Evolutionary conservation across 2,888 invertebrate species (phyloP), one percentile per base, ranked within the genome.

Genomic region (Trisateles emortualis): DNA sequence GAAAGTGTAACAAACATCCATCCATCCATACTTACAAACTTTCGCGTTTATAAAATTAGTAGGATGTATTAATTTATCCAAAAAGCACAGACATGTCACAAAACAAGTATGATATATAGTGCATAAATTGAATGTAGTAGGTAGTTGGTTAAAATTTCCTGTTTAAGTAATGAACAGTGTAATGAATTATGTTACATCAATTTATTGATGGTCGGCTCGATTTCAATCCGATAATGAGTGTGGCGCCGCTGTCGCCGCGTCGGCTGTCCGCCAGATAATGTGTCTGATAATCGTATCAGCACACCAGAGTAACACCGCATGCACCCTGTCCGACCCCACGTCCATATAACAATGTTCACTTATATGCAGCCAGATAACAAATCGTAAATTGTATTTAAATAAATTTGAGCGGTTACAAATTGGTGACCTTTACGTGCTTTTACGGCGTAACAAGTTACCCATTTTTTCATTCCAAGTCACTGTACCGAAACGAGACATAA

Each of bases 401-500:
- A 52, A 58, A 64, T 50, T 42, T 40, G 43, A 61, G 55, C 64
- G 42, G 46, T 64, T 55, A 69, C 59, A 72, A 74, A 72, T 65
- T 74, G 61, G 68, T 66, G 80, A 84, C 81, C 80, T 83, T 72
- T 80, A 70, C 67, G 73, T 74, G 74, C 70, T 66, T 70, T 70
- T 66, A 68, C 62, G 69, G 72, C 73, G 74, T 77, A 77, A 72
- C 73, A 74, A 68, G 66, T 66, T 68, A 63, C 53, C 66, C 59
- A 47, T 72, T 69, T 76, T 76, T 74, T 40, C 14, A 78, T 83
- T 72, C 68, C 58, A 53, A 72, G 52, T 76, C 84, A 81, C 72
- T 79, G 82, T 87, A 83, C 75, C 87, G 86, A 74, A 81, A 83
- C 88, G 72, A 79, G 70, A 79, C 75, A 79, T 78, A 78, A 82